Conservation (phyloP, 2,888 invertebrate species). For the Tethea ocularis region DNA sequence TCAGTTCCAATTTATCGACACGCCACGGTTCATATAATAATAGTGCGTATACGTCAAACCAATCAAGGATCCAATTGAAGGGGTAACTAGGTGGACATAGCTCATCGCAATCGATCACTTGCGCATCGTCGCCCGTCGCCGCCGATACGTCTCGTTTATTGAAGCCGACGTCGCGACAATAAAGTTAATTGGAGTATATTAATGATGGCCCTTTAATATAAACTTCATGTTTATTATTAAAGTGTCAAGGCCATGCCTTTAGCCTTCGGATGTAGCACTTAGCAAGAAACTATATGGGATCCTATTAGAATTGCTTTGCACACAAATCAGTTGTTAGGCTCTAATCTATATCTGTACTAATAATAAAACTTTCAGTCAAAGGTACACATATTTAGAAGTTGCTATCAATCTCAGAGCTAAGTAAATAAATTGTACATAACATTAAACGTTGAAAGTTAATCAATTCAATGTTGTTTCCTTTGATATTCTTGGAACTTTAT, state of each 20-base stretch:
- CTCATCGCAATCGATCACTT: constrained; percentile 76
- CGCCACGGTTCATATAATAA: constrained; percentile 65
- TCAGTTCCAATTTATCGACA: constrained; percentile 73
- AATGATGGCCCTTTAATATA: constrained; percentile 73
- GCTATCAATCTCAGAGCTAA: constrained; percentile 11
- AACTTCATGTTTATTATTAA: constrained; percentile 74
- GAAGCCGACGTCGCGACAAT: constrained; percentile 73
- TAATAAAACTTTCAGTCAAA: not conserved
- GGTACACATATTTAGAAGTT: not conserved
- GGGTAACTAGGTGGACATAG: constrained; percentile 81
- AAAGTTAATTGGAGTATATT: constrained; percentile 79
- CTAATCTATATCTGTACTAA: too few species aligned
- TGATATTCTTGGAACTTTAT: constrained; percentile 49
- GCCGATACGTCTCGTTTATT: constrained; percentile 73
- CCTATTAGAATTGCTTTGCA: too few species aligned
- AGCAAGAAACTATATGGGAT: too few species aligned
- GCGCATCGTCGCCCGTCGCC: constrained; percentile 55
- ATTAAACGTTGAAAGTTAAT: constrained; percentile 43
- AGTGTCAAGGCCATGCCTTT: too few species aligned
- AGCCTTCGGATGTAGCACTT: constrained; percentile 42
- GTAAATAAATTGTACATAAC: too few species aligned
- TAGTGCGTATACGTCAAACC: constrained; percentile 74
- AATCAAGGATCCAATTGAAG: constrained; percentile 81
- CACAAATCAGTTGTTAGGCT: not conserved
- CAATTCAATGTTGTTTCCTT: constrained; percentile 44